Evolutionary conservation across 2,888 invertebrate species (phyloP).

Genomic region (Hanleya hanleyi): DNA sequence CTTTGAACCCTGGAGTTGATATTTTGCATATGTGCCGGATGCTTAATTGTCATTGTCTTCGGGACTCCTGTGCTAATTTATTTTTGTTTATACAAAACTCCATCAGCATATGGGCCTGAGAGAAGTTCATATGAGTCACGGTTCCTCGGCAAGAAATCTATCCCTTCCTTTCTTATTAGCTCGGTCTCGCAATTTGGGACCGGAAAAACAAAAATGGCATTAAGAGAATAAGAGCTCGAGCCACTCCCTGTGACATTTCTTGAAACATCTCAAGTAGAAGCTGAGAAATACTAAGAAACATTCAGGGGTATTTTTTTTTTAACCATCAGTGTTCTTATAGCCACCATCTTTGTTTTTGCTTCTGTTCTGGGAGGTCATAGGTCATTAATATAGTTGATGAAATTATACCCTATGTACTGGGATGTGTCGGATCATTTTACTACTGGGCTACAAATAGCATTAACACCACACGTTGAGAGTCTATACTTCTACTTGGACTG

Average conservation of each 20-base stretch:
- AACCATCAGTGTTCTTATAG: not conserved
- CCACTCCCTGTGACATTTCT: not conserved
- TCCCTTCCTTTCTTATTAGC: not conserved
- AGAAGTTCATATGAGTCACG: not conserved
- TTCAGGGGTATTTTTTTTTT: not conserved
- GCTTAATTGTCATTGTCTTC: not conserved
- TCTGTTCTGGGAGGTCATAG: not conserved
- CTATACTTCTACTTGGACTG: no score
- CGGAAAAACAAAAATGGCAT: not conserved
- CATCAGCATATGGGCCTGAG: not conserved
- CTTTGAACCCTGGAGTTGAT: not conserved
- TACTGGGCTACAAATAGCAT: constrained; percentile 6
- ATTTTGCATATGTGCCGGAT: not conserved
- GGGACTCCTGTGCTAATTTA: not conserved
- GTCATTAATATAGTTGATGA: constrained; percentile 4
- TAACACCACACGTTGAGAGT: not conserved
- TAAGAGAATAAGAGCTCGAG: not conserved
- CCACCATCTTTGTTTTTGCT: not conserved
- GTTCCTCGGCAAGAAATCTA: not conserved
- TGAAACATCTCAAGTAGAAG: not conserved
- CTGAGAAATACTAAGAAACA: no score
- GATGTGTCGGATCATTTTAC: constrained; percentile 9
- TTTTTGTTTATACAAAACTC: constrained; percentile 9
- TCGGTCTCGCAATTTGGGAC: not conserved
- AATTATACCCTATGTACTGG: not conserved